These are phyloP conservation scores for Blastomussa wellsi DNA, from an alignment of 92 coral and sea anemone genomes.

Conservation along the genomic window DNA sequence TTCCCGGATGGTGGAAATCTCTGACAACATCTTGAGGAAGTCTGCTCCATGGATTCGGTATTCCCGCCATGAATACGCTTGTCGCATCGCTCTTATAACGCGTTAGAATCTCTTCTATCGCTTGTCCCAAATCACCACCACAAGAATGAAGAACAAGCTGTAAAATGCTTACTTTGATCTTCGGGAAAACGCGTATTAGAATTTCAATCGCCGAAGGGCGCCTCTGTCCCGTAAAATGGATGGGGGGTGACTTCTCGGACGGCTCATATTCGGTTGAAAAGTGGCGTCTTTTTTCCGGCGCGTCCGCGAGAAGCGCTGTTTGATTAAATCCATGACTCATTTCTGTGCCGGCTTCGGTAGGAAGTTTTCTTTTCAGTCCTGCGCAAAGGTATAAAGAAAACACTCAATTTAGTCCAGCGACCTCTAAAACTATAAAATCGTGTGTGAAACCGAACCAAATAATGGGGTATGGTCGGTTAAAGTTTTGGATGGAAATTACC, in stretches of 20 bases:
- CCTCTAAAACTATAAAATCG: not conserved
- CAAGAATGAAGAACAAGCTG: slow-evolving; percentile 93
- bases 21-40: slow-evolving; percentile 69
- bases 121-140: slow-evolving; percentile 92
- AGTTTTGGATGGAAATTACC: not conserved
- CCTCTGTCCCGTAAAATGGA: slow-evolving; percentile 67
- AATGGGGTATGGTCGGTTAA: not conserved
- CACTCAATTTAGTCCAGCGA: not conserved
- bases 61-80: slow-evolving; percentile 56
- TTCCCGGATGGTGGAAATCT: slow-evolving; percentile 60
- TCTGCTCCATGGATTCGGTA: slow-evolving; percentile 71
- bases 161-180: slow-evolving; percentile 90
- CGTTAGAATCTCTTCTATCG: slow-evolving; percentile 89
- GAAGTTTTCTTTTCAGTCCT: slow-evolving; percentile 73
- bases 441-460: not conserved
- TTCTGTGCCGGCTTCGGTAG: slow-evolving; percentile 54
- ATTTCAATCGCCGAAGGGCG: slow-evolving; percentile 94
- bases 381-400: slow-evolving; percentile 7
- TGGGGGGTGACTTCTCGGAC: slow-evolving; percentile 61
- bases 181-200: slow-evolving; percentile 89
- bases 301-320: slow-evolving; percentile 56
- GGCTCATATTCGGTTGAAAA: slow-evolving; percentile 71
- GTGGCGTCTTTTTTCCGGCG: slow-evolving; percentile 76
- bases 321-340: slow-evolving; percentile 48
- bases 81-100: slow-evolving; percentile 81